Evolutionary conservation across 2,797 vertebrate genomes (phyloP), one percentile per base, ranked within the genome.

Genomic region (Paramormyrops hopkinsi): DNA sequence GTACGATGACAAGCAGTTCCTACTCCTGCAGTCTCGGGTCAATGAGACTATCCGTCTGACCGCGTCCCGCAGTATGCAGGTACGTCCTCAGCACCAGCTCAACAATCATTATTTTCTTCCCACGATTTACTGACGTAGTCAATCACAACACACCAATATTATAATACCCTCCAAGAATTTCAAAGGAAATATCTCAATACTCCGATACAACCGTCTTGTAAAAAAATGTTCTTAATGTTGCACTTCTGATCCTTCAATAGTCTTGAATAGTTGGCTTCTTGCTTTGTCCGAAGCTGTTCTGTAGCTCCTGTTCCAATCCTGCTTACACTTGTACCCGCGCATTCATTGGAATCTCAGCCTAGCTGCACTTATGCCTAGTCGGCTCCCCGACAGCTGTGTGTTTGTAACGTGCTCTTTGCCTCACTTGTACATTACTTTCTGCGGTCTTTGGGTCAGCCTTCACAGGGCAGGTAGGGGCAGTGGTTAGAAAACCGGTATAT

Each of bases 1-100:
- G 44, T 92, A 92, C 50, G 91, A 88, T 4, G 90, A 92, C 73
- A 22, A 59, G 25, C 51, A 90, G 41, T 93, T 93, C 46, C 90
- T 91, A 41, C 44, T 25, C n/a, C 25, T 93, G 25, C 76, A 91
- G 87, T 89, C 88, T 17, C 65, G 62, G 33, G 17, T 88, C 54
- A 84, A 48, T 46, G 50, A 89, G 65, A 59, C 2, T 2, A 0
- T 79, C 11, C 88, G 44, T 5, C 56, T 89, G 17, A 11, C 4
- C 11, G 0, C 54, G 14, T 69, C 82, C 41, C 88, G 22, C 7
- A 33, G 22, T n/a, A 7, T 51, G 25, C 88, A 86, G 88, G 88
- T 89, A 73, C 0, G 2, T 33, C n/a, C n/a, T 44, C 19, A 25
- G 46, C 48, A 29, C 5, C 62, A 48, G 62, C 29, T 5, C 65